Evolutionary conservation across 2,797 vertebrate genomes (phyloP).

Genomic region (Pseudotriccus pelzelni): DNA sequence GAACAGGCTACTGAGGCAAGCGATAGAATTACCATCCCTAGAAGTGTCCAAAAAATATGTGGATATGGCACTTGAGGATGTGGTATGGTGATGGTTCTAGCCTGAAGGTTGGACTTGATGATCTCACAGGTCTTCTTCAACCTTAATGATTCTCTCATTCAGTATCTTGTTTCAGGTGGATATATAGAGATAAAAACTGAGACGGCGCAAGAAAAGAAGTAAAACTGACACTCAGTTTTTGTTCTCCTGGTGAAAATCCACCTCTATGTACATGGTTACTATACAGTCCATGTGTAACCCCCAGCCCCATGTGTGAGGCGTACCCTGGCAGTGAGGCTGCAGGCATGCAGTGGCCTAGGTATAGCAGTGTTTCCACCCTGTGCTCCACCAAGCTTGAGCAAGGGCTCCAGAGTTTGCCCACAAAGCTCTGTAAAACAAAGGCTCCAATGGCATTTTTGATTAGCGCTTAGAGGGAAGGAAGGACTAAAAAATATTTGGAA

Average conservation of each 20-base stretch:
- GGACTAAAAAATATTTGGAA: neutral
- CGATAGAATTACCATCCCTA: too few species aligned
- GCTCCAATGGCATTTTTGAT: neutral
- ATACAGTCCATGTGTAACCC: accelerated
- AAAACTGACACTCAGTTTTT: neutral
- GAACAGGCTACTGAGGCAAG: too few species aligned
- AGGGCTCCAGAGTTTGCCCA: neutral
- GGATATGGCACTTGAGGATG: too few species aligned
- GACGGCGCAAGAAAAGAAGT: neutral
- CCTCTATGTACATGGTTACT: neutral
- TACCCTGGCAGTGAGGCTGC: neutral
- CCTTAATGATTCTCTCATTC: neutral
- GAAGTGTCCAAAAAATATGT: too few species aligned
- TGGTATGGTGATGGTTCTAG: too few species aligned
- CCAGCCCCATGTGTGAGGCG: accelerated
- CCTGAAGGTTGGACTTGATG: too few species aligned
- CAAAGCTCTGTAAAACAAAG: neutral
- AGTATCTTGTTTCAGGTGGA: neutral
- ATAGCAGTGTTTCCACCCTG: too few species aligned
- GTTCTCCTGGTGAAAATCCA: neutral
- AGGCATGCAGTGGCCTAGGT: too few species aligned
- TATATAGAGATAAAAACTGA: neutral
- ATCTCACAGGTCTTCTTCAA: too few species aligned
- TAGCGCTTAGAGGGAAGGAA: neutral
- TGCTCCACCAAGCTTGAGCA: neutral